Evolutionary conservation across 2,113 vertebrate species (phyloP), one percentile per base, ranked within the genome.

Genomic region (Bos javanicus): DNA sequence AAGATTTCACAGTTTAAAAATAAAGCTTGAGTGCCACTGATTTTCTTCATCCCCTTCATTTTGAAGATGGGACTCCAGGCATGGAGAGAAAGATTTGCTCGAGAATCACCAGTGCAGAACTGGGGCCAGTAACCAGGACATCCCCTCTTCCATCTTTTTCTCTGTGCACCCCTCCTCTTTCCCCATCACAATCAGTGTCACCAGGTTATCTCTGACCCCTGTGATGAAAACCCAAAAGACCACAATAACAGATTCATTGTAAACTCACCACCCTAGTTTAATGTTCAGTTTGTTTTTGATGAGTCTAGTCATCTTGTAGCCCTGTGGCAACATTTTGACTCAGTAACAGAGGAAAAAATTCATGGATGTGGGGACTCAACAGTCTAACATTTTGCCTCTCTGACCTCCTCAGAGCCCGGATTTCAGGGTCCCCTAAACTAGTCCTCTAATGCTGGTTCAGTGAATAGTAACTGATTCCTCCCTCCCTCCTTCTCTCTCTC

Each of bases 71-170:
- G 57, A 54, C 56, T 87, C 11, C 17, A 71, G 62, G 25, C 48
- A n/a, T 1, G 9, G 14, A 59, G 26, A 59, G 23, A 43, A 60
- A 67, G 56, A 64, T n/a, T 46, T 57, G 23, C 19, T 28, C 14
- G 17, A 11, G n/a, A 83, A 23, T 60, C 23, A 11, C 1, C 0
- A 21, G 26, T 28, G 43, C 11, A 2, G 81, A 74, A 36, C 16
- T 25, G 25, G 8, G 25, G 26, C 57, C 6, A 2, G 30, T 17
- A 48, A 26, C 46, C 11, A 74, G 36, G 60, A 13, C 28, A 57
- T 36, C 10, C 23, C 2, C 2, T 1, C 2, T 74, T 6, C 5
- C 17, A 0, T 84, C 26, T 62, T 48, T 23, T 33, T 50, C 39
- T 62, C n/a, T 46, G 48, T 13, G 21, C 0, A 60, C 11, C 23